phyloP scores from a whole-genome alignment of 2,797 vertebrate genomes.

The Squalus acanthias region DNA sequence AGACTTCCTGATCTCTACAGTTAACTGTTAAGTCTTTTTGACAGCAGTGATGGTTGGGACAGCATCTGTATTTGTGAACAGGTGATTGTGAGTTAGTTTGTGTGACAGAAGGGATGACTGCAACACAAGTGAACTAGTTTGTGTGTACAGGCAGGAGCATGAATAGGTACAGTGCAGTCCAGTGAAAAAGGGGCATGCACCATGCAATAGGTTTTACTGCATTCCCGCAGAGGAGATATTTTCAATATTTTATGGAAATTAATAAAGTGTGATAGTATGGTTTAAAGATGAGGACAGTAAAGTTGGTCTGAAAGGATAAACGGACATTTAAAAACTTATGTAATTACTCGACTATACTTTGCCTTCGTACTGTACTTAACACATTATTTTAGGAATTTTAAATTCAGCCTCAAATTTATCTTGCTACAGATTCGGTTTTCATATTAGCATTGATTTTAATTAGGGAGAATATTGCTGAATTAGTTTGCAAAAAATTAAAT shows the following conservation, averaged over 20 bases:
- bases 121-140: background rate
- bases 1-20: background rate
- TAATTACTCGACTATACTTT: background rate
- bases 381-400: background rate
- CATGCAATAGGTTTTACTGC: background rate
- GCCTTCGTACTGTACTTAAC: background rate
- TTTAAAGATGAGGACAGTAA: background rate
- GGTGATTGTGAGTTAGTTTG: background rate
- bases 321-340: background rate
- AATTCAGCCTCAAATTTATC: background rate
- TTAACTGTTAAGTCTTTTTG: background rate
- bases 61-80: background rate
- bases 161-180: background rate
- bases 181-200: background rate
- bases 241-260: background rate
- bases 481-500: background rate
- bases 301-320: background rate
- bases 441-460: background rate
- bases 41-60: background rate
- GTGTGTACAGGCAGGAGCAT: background rate
- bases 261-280: background rate
- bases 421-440: background rate
- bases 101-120: background rate
- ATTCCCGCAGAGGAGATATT: background rate
- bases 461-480: background rate